Evolutionary conservation across 2,113 vertebrate genomes (phyloP).

Genomic region (Spheniscus mendiculus): DNA sequence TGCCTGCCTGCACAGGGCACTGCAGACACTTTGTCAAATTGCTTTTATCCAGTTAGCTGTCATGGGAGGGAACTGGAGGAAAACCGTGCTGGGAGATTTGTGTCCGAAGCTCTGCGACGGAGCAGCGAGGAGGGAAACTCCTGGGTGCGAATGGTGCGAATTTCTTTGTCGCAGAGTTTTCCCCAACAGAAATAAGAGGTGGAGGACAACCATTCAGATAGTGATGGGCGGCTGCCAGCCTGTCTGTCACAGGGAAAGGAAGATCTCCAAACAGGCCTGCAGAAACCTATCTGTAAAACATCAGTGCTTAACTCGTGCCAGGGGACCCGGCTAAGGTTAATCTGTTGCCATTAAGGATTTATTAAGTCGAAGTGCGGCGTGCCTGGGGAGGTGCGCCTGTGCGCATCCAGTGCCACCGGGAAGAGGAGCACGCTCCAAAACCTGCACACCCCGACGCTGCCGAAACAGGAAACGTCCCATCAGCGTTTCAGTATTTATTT

Average conservation of each 20-base stretch:
- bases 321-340: background rate
- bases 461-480: conserved; percentile 35
- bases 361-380: background rate
- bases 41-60: background rate
- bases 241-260: background rate
- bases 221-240: background rate
- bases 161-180: background rate
- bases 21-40: too few species aligned
- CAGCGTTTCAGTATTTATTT: conserved; percentile 15
- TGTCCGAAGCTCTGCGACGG: accelerated
- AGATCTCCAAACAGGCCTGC: background rate
- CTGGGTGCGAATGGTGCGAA: accelerated
- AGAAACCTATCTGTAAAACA: background rate
- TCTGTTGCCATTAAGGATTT: conserved; percentile 11
- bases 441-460: background rate
- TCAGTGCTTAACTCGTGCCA: background rate
- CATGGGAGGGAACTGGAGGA: background rate
- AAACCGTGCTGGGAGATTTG: accelerated
- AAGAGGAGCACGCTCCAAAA: background rate
- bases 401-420: background rate
- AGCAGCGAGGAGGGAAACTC: background rate
- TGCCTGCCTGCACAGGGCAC: background rate
- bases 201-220: background rate
- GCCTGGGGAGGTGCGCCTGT: background rate
- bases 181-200: background rate